These are phyloP conservation scores for Trichacis sp. DNA, from an alignment of 2,888 invertebrate species.

Conservation along the genomic window DNA sequence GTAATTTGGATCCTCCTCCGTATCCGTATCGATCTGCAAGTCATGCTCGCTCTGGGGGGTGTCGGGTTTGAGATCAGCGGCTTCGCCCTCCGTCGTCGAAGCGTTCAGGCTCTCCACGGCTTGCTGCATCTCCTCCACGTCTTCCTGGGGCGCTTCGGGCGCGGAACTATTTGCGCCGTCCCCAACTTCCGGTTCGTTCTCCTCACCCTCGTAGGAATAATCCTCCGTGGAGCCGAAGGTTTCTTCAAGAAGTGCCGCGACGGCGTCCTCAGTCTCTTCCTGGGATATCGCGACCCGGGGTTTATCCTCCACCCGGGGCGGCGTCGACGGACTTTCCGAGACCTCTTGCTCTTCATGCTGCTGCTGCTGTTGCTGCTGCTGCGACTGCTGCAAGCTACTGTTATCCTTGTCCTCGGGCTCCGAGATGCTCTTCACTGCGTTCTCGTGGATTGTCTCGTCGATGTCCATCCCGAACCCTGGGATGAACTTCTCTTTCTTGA, in stretches of 20 bases:
- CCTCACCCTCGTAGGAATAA: constrained; percentile 67
- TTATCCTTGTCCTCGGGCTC: constrained; percentile 69
- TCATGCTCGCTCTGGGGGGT: constrained; percentile 88
- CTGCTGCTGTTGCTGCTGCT: constrained; percentile 60
- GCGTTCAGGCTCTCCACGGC: constrained; percentile 85
- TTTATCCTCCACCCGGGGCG: constrained; percentile 79
- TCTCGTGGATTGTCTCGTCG: constrained; percentile 81
- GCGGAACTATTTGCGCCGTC: constrained; percentile 69
- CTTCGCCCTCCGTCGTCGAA: constrained; percentile 69
- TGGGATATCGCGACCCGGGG: constrained; percentile 87
- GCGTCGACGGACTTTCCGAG: constrained; percentile 69
- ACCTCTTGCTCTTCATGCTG: constrained; percentile 57
- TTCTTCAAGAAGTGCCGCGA: constrained; percentile 87
- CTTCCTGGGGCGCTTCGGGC: constrained; percentile 72
- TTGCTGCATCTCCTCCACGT: constrained; percentile 86
- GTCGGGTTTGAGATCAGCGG: constrained; percentile 77
- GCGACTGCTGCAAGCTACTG: constrained; percentile 48
- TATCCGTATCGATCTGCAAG: constrained; percentile 87
- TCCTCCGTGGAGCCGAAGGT: constrained; percentile 77
- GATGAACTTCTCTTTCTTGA: constrained; percentile 76
- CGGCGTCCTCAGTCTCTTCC: constrained; percentile 93
- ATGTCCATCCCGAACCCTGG: constrained; percentile 77
- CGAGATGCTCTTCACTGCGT: constrained; percentile 84
- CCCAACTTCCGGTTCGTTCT: constrained; percentile 68
- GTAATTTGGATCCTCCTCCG: constrained; percentile 76